A percentile compares a stretch with the other conserved stretches of the same genome.
Evolutionary conservation across 2,113 vertebrate genomes (phyloP).

Genomic region (Anolis sagrei): DNA sequence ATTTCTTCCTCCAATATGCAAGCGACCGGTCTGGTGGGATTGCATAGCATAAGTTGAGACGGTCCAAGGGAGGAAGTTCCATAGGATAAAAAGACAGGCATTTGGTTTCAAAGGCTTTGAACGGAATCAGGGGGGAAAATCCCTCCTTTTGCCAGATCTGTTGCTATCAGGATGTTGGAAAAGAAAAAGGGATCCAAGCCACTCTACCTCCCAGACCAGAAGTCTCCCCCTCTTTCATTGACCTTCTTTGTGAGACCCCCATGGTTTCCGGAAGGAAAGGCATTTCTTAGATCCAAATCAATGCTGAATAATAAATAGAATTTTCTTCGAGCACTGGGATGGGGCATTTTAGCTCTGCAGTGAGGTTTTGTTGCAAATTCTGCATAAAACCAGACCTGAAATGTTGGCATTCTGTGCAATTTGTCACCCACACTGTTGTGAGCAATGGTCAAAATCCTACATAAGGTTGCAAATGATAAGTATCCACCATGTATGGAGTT

Average conservation of each 20-base stretch:
- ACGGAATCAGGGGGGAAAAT: slow-evolving; percentile 37
- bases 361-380: no score
- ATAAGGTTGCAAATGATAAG: no score
- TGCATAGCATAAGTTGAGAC: slow-evolving; percentile 54
- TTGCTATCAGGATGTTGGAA: slow-evolving; percentile 51
- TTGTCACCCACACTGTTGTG: no score
- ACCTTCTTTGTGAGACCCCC: neutral
- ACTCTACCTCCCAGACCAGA: neutral
- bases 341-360: no score
- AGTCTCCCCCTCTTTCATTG: no score
- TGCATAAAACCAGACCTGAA: no score
- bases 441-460: no score
- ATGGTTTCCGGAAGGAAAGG: neutral
- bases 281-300: neutral
- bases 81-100: slow-evolving; percentile 72
- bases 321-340: neutral
- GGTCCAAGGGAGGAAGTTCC: slow-evolving; percentile 74
- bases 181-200: neutral
- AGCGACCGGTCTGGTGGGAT: slow-evolving; percentile 73
- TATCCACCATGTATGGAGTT: no score
- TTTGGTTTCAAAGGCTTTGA: slow-evolving; percentile 76
- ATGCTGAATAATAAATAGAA: neutral
- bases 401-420: no score
- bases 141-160: slow-evolving; percentile 55
- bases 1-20: slow-evolving; percentile 52